Conservation (phyloP, 1,140 invertebrate genomes). For the Liolophura sinensis region DNA sequence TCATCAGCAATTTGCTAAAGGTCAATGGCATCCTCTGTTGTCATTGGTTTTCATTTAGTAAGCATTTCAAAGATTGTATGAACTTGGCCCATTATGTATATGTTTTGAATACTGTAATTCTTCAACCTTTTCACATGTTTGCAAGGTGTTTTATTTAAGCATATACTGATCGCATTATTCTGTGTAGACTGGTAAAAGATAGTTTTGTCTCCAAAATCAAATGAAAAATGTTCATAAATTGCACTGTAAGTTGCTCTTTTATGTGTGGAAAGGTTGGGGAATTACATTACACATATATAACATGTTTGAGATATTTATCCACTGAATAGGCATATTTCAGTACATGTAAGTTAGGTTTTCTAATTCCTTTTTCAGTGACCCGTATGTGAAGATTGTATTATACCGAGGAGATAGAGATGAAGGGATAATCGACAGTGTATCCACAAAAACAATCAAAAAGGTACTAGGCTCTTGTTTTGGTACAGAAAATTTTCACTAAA, state of each 20-base stretch:
- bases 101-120: too few species aligned
- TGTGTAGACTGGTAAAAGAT: too few species aligned
- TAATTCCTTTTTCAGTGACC: slow-evolving; percentile 82
- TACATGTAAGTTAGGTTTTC: slow-evolving; percentile 18
- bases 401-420: slow-evolving; percentile 70
- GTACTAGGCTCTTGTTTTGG: slow-evolving; percentile 64
- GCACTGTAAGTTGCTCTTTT: too few species aligned
- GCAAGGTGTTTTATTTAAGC: too few species aligned
- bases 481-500: not conserved
- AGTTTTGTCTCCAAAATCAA: too few species aligned
- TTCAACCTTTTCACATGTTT: too few species aligned
- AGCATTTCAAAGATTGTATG: not conserved
- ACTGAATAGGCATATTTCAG: not conserved
- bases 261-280: too few species aligned
- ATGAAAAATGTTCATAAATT: too few species aligned
- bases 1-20: too few species aligned
- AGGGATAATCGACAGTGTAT: slow-evolving; percentile 79
- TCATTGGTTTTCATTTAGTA: not conserved
- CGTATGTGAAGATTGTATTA: slow-evolving; percentile 92
- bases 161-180: too few species aligned
- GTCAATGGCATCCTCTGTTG: too few species aligned
- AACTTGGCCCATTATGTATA: not conserved
- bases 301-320: not conserved
- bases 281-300: too few species aligned
- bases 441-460: slow-evolving; percentile 96